Base-by-base conservation (phyloP, 2,797 vertebrate genomes). In the Heteromormyrus szaboi region DNA sequence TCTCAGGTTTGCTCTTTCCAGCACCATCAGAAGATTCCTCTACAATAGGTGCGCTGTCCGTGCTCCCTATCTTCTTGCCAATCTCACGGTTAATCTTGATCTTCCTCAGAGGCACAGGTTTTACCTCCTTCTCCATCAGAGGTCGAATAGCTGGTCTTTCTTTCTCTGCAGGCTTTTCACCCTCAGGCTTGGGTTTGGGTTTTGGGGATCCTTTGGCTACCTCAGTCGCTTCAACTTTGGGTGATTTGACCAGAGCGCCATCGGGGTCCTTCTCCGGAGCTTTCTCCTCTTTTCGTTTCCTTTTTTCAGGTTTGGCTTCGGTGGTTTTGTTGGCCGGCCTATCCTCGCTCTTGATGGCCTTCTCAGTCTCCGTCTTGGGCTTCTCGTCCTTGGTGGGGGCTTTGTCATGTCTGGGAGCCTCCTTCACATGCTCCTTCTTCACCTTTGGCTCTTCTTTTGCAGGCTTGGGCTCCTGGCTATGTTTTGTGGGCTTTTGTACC, bases 81-180 rank as follows among this genome's bases (percentile, higher is more conserved):
- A 97, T 97, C 90, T 99, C 98, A 91, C 96, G 94, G 92, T 97
- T 99, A 62, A 99, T 97, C 92, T 98, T 99, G 89, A 99, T 99
- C 94, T 99, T 99, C 92, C 97, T 98, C 89, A 96, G 95, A 0
- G 97, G 96, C 89, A 95, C 95, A 65, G 93, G 92, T 90, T 97
- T 97, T 48, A 98, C 96, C 48, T 90, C 93, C 86, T 50, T 85
- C 41, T 92, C 92, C 87, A 95, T 95, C 81, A 91, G 88, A 84
- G 93, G 92, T 9, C 94, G 94, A 85, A 96, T 97, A 0, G 96
- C 92, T 0, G 95, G 95, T 91, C 93, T 93, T 44, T 96, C 95
- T 54, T 94, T 54, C 1, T 81, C 54, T 48, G 95, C 96, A 44
- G 76, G 95, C 94, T 91, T 96, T 93, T 88, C 90, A 0, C 14